Evolutionary conservation across 2,888 invertebrate genomes (phyloP).

Genomic region (Epinotia demarniana): DNA sequence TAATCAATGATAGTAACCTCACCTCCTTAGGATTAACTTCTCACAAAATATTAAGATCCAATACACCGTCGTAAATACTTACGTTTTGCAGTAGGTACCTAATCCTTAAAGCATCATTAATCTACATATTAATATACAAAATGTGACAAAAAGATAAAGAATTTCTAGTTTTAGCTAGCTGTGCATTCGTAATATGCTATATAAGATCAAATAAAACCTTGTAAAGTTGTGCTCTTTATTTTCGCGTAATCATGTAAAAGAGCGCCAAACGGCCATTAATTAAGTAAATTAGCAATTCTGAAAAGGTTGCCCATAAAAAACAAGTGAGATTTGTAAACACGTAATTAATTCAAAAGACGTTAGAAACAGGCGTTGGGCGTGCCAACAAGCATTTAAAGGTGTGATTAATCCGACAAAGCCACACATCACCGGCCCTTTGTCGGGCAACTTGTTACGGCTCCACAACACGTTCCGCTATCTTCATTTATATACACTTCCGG

Average conservation of each 20-base stretch:
- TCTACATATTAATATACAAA: background rate
- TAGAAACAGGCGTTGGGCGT: conserved; percentile 37
- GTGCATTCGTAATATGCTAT: background rate
- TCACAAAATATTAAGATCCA: background rate
- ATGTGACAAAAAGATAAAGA: background rate
- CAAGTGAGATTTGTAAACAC: conserved; percentile 31
- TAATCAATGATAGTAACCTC: background rate
- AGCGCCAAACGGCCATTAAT: conserved; percentile 25
- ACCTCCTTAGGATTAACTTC: conserved; percentile 7
- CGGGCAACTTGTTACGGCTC: conserved; percentile 50
- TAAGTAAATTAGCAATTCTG: conserved; percentile 29
- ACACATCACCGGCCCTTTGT: conserved; percentile 46
- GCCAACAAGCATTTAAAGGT: conserved; percentile 42
- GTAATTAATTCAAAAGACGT: conserved; percentile 41
- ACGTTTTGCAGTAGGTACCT: background rate
- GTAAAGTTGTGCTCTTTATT: background rate
- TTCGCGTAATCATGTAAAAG: conserved; percentile 20
- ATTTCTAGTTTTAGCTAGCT: background rate
- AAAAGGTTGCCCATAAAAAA: conserved; percentile 30
- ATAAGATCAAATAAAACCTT: conserved; percentile 5
- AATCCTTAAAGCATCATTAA: background rate
- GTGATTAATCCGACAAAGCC: conserved; percentile 47
- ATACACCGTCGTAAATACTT: background rate
- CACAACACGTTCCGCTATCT: conserved; percentile 58
- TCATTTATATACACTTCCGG: conserved; percentile 59